Evolutionary conservation across 2,888 invertebrate species (phyloP), one percentile per base, ranked within the genome.

Genomic region (Hypolimnas misippus): DNA sequence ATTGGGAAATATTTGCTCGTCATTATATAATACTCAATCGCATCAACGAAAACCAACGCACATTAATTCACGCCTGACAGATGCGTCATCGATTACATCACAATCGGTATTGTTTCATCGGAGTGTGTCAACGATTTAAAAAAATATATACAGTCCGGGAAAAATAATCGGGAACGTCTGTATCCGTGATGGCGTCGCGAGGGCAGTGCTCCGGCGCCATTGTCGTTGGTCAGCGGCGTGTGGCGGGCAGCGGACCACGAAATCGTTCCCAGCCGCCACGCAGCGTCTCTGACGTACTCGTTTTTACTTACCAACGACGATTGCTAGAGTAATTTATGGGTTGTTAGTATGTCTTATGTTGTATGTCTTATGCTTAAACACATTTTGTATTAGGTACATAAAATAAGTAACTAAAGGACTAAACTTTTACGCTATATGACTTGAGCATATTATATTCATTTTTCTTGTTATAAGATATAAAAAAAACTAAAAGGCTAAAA

Each of bases 221-320:
- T 91, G 91, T 91, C 79, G 83, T 73, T 78, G 81, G 70, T 73
- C 89, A 90, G 75, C 84, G 87, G 86, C 81, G 86, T 89, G 89
- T 89, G 79, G 83, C 83, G 79, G 70, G 70, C 87, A 87, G 78
- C 84, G 81, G 83, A 89, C 83, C 89, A 89, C 86, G 86, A 90
- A 89, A 90, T 90, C 89, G 86, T 76, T 86, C 82, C 82, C 80
- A 82, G 81, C 68, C 69, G 71, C 70, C 65, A 61, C 62, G 68
- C 66, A 69, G 65, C 68, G 68, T 64, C 69, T 70, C 67, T 69
- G 66, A 55, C 70, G 67, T 57, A 58, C 55, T 49, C 55, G 57
- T 57, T 65, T 65, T 62, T 65, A 62, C 55, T 62, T 59, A 58
- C 57, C 42, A 29, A 54, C 55, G 58, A 58, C 62, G 58, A 62